These are phyloP conservation scores for Napeogenes sylphis DNA, from an alignment of 2,888 invertebrate species.

Conservation along the genomic window DNA sequence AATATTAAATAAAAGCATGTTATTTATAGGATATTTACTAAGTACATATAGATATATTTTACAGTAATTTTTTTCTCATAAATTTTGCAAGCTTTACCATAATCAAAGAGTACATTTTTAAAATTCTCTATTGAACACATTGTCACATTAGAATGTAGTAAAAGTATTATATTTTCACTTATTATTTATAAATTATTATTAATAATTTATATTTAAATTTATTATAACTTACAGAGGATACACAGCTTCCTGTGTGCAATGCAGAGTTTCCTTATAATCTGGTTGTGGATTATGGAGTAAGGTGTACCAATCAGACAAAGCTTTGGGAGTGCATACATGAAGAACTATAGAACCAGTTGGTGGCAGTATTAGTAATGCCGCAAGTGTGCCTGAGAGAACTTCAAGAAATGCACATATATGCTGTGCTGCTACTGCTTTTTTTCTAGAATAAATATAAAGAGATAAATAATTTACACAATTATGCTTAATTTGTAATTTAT, in stretches of 20 bases:
- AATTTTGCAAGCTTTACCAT: too few species aligned
- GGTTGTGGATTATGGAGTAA: slow-evolving; percentile 95
- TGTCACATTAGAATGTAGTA: too few species aligned
- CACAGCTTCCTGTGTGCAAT: slow-evolving; percentile 98
- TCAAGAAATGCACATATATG: slow-evolving; percentile 91
- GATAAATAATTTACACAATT: background rate
- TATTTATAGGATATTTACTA: background rate
- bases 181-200: too few species aligned
- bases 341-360: slow-evolving; percentile 88
- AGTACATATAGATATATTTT: too few species aligned
- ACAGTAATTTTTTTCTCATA: too few species aligned
- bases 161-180: too few species aligned
- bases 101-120: too few species aligned
- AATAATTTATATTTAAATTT: background rate
- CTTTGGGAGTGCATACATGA: slow-evolving; percentile 86
- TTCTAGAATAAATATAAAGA: slow-evolving; percentile 73
- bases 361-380: slow-evolving; percentile 88
- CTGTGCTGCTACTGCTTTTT: slow-evolving; percentile 84
- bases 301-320: slow-evolving; percentile 97
- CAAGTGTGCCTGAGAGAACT: slow-evolving; percentile 84
- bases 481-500: background rate
- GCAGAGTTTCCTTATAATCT: slow-evolving; percentile 90
- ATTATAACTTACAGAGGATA: slow-evolving; percentile 90
- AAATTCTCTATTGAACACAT: too few species aligned
- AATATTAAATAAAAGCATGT: slow-evolving; percentile 29